Percentiles rank a stretch among this genome's conserved stretches.
Conservation (phyloP, 2,797 vertebrate species). For the Lithobates pipiens region DNA sequence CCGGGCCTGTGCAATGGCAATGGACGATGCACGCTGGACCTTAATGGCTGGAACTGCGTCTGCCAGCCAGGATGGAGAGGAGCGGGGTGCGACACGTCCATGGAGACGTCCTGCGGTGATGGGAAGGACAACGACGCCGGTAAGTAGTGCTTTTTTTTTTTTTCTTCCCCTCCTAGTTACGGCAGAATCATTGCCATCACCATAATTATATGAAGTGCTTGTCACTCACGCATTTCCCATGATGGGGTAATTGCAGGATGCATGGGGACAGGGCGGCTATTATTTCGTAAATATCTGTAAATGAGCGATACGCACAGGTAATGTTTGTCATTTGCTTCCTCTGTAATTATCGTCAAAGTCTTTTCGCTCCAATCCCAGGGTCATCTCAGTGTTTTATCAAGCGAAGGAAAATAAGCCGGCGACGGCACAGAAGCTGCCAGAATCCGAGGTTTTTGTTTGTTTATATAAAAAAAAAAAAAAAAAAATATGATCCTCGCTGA, state of each 20-base stretch:
- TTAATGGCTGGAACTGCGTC: slow-evolving; percentile 97
- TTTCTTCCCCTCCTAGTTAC: not conserved
- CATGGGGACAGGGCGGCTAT: not conserved
- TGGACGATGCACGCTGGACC: slow-evolving; percentile 95
- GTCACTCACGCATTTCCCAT: slow-evolving; percentile 11
- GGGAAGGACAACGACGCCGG: slow-evolving; percentile 98
- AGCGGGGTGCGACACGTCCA: slow-evolving; percentile 94
- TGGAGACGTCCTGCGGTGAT: slow-evolving; percentile 96
- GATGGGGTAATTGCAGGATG: slow-evolving; percentile 54
- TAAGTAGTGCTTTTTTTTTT: slow-evolving; percentile 71
- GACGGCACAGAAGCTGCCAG: not conserved
- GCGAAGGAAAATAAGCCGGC: slow-evolving; percentile 4
- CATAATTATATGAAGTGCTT: slow-evolving; percentile 47
- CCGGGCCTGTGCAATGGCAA: slow-evolving; percentile 97
- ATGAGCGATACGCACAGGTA: slow-evolving; percentile 35
- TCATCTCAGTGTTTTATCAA: slow-evolving; percentile 8
- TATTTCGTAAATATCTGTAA: slow-evolving; percentile 38
- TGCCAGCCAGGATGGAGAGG: slow-evolving; percentile 99
- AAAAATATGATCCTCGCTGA: not conserved
- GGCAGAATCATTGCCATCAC: not conserved
- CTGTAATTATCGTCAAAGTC: slow-evolving; percentile 42
- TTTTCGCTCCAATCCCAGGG: slow-evolving; percentile 11
- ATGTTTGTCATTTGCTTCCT: slow-evolving; percentile 37
- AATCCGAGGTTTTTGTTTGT: not conserved
- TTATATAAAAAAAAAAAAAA: not conserved